A percentile compares a stretch with the other conserved stretches of the same genome.
Evolutionary conservation across 2,888 invertebrate genomes (phyloP).

Genomic region (Drosophila lutescens): DNA sequence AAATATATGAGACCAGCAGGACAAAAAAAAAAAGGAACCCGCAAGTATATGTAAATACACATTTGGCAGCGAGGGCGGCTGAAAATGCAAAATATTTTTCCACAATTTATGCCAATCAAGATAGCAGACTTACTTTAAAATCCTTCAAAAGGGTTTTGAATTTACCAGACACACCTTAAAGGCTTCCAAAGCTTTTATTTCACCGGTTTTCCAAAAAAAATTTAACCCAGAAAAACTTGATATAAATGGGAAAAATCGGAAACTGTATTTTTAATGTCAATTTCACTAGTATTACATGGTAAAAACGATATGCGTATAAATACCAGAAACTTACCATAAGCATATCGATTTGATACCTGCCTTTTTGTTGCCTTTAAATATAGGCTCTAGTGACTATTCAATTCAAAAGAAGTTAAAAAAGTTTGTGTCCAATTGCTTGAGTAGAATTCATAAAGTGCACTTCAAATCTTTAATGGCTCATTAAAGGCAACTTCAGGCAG

Average conservation of each 20-base stretch:
- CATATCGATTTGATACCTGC: too few relatives aligned
- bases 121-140: slow-evolving; percentile 13
- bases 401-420: neutral
- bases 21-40: slow-evolving; percentile 8
- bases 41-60: slow-evolving; percentile 16
- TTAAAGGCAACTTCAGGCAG: slow-evolving; percentile 3
- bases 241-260: too few relatives aligned
- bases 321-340: too few relatives aligned
- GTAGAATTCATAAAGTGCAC: slow-evolving; percentile 3
- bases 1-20: slow-evolving; percentile 26
- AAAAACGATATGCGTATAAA: too few relatives aligned
- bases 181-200: neutral
- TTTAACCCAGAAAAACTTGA: too few relatives aligned
- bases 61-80: slow-evolving; percentile 4
- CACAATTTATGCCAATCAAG: slow-evolving; percentile 36
- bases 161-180: neutral
- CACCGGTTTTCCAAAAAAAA: neutral
- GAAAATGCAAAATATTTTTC: slow-evolving; percentile 32
- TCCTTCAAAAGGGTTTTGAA: neutral
- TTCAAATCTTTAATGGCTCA: slow-evolving; percentile 7
- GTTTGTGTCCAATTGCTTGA: slow-evolving; percentile 5
- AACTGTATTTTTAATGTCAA: too few relatives aligned
- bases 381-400: neutral
- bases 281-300: too few relatives aligned
- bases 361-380: too few relatives aligned